Conservation (phyloP, 2,113 vertebrate species). For the Actinemys pallida region DNA sequence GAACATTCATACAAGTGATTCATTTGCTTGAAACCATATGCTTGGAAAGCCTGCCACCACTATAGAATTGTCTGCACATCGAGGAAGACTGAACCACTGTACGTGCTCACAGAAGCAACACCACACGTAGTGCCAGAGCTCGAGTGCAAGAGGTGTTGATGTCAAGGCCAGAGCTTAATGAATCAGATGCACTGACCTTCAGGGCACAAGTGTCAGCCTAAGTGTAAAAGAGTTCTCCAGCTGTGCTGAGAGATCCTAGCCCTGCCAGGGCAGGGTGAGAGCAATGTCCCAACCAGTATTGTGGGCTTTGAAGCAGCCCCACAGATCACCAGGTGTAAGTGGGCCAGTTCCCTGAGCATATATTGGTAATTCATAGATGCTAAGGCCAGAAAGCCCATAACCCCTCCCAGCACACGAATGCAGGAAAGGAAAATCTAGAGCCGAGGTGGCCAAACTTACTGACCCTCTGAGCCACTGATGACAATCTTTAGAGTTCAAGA, state of each 20-base stretch:
- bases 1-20: slow-evolving; percentile 63
- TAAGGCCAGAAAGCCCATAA: no score
- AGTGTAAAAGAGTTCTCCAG: background rate
- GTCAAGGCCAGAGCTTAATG: slow-evolving; percentile 60
- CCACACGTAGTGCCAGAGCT: slow-evolving; percentile 68
- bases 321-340: background rate
- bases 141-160: slow-evolving; percentile 64
- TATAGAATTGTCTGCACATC: slow-evolving; percentile 68
- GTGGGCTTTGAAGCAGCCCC: background rate
- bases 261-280: slow-evolving; percentile 22
- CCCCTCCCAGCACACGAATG: background rate
- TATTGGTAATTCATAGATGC: background rate
- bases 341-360: background rate
- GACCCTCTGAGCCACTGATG: no score
- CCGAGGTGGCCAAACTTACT: no score
- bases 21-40: slow-evolving; percentile 74
- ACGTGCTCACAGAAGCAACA: slow-evolving; percentile 69
- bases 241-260: background rate
- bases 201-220: slow-evolving; percentile 37
- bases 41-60: slow-evolving; percentile 58
- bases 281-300: slow-evolving; percentile 22
- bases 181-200: slow-evolving; percentile 62
- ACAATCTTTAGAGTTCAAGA: no score
- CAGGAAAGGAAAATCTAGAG: background rate
- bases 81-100: slow-evolving; percentile 65